These are phyloP conservation scores for Capitella teleta DNA, from an alignment of 1,140 invertebrate genomes.

Conservation along the genomic window DNA sequence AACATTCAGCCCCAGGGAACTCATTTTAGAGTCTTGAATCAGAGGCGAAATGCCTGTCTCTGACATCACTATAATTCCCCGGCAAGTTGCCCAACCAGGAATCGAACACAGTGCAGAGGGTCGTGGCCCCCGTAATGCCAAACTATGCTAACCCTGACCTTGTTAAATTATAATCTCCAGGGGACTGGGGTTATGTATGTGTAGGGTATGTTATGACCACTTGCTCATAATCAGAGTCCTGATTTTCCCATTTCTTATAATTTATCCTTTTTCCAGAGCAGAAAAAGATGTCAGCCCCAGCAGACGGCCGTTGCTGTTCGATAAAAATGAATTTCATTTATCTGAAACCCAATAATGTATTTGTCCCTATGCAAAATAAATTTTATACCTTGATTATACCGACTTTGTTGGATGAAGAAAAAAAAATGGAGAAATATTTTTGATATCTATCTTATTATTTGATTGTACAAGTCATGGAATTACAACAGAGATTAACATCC, in stretches of 20 bases:
- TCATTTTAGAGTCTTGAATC: too few relatives aligned
- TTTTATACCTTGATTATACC: not conserved
- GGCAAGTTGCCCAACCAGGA: too few relatives aligned
- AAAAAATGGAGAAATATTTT: not conserved
- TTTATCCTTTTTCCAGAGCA: slow-evolving; percentile 15
- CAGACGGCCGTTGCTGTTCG: slow-evolving; percentile 25
- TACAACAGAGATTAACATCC: not conserved
- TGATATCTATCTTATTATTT: not conserved
- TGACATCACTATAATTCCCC: too few relatives aligned
- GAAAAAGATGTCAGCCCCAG: slow-evolving; percentile 12
- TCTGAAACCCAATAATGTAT: slow-evolving; percentile 9
- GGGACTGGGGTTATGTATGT: not conserved
- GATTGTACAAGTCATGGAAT: not conserved
- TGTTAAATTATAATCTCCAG: not conserved
- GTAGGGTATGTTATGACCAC: not conserved
- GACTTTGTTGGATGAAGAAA: not conserved
- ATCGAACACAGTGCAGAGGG: not conserved
- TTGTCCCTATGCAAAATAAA: not conserved
- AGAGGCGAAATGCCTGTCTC: too few relatives aligned
- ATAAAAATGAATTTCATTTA: slow-evolving; percentile 24
- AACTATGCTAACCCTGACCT: not conserved
- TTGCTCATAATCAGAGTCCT: not conserved
- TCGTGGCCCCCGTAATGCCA: not conserved
- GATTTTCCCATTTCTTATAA: not conserved
- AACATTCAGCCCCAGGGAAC: too few relatives aligned